A percentile compares a stretch with the other conserved stretches of the same genome.
Conservation (phyloP, 2,797 vertebrate species). For the Oreochromis mossambicus region DNA sequence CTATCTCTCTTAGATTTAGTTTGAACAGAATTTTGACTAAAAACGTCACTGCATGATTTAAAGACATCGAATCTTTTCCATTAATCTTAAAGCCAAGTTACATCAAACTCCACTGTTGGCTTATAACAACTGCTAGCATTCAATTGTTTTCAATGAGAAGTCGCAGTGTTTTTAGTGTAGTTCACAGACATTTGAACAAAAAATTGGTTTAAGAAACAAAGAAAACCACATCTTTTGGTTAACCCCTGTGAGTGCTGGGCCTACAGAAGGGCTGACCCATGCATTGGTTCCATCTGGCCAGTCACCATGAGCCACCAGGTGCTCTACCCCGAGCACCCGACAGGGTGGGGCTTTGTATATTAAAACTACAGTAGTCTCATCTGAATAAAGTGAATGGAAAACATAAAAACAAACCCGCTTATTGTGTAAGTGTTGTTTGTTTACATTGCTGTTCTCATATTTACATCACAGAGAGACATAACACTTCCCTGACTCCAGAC, state of each 20-base stretch:
- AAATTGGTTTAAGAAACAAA: neutral
- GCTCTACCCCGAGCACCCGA: neutral
- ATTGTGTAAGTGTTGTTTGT: neutral
- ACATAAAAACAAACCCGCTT: fast-evolving
- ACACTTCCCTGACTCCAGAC: neutral
- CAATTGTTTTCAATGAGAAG: neutral
- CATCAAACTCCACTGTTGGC: neutral
- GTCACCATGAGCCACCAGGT: neutral
- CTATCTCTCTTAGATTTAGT: neutral
- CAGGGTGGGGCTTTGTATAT: neutral
- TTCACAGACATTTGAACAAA: neutral
- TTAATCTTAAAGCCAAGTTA: neutral
- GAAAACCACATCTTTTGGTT: neutral
- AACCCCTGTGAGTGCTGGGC: neutral
- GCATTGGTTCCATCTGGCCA: neutral
- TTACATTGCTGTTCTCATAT: neutral
- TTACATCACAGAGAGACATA: neutral
- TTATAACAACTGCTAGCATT: neutral
- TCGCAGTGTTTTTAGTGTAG: neutral
- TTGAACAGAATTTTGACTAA: neutral
- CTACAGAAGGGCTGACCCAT: neutral
- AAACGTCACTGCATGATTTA: neutral
- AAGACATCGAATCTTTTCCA: fast-evolving
- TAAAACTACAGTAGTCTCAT: neutral
- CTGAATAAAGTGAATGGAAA: neutral